Evolutionary conservation across 2,797 vertebrate species (phyloP).

Genomic region (Enteromius fasciolatus): DNA sequence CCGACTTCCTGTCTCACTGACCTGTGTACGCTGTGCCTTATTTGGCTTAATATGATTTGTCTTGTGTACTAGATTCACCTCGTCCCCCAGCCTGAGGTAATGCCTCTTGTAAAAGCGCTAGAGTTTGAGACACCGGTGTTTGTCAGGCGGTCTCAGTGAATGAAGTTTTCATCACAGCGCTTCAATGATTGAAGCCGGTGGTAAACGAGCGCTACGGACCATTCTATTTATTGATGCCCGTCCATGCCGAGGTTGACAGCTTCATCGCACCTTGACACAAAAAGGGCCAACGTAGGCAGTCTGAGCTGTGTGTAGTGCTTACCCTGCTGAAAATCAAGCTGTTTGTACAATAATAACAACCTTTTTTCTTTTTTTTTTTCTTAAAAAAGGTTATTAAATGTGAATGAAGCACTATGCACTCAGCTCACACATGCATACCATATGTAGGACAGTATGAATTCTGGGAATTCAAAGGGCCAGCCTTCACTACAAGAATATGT

Average conservation of each 20-base stretch:
- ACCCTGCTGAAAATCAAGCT: slow-evolving; percentile 32
- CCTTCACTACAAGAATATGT: not conserved
- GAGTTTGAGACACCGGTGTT: slow-evolving; percentile 34
- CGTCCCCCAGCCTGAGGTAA: slow-evolving; percentile 12
- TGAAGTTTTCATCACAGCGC: slow-evolving; percentile 36
- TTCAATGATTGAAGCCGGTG: slow-evolving; percentile 53
- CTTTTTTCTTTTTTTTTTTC: too few species aligned
- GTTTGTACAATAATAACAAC: slow-evolving; percentile 43
- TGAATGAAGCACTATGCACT: slow-evolving; percentile 48
- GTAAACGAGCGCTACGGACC: slow-evolving; percentile 48
- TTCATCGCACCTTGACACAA: slow-evolving; percentile 48
- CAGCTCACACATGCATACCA: slow-evolving; percentile 50
- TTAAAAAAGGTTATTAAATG: slow-evolving; percentile 61
- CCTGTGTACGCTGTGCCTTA: slow-evolving; percentile 56
- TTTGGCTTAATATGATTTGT: slow-evolving; percentile 69
- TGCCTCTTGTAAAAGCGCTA: slow-evolving; percentile 12
- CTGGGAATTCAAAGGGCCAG: slow-evolving; percentile 5
- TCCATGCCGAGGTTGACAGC: slow-evolving; percentile 46
- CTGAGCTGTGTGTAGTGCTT: slow-evolving; percentile 51
- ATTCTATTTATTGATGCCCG: slow-evolving; percentile 47
- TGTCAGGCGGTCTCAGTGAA: slow-evolving; percentile 26
- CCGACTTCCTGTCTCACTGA: slow-evolving; percentile 23
- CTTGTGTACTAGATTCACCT: slow-evolving; percentile 65
- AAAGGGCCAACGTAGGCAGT: slow-evolving; percentile 20
- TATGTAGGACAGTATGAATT: slow-evolving; percentile 16